Base-by-base conservation (phyloP, 1,140 invertebrate genomes). In the Heliothis virescens region DNA sequence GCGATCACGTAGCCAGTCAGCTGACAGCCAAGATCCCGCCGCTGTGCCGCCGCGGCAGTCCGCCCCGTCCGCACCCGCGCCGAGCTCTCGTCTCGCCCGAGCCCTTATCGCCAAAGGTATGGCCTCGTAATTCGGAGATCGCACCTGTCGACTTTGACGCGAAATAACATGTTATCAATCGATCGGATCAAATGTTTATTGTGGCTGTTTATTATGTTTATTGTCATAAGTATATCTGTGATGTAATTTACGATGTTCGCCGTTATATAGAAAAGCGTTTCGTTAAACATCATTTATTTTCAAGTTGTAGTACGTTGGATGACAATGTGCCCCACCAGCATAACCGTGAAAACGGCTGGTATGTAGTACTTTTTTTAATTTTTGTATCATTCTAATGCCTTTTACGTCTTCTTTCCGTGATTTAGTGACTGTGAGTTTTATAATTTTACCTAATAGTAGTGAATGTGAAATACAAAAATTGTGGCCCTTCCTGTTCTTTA, bases 51-150 rank as follows among this genome's bases (percentile, higher is more conserved):
- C 74, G 82, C 86, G 85, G 75, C 86, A 86, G 83, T 82, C 63
- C 63, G 79, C 53, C 69, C 52, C 83, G 80, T 48, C 76, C 71
- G 50, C 79, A 77, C 72, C 74, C 76, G 63, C 79, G 79, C 77
- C 76, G 73, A 80, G 79, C 71, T 84, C 85, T 86, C 86, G 85
- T 89, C 83, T 85, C 78, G 80, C 80, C 86, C 85, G 89, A 87
- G 89, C 86, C 86, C 85, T 89, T 93, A 92, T 92, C 90, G 83
- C 10, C 55, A 11, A 83, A 80, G 81, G 59, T 83, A 88, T 80
- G 65, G 78, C 84, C 88, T 89, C 87, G 87, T 90, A 88, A 89
- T 89, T 88, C 26, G 72, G 81, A 77, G 72, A 81, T 76, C 63
- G 69, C 79, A 80, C 73, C 79, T 81, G 84, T 79, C 80, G 55